These are phyloP conservation scores for Gymnothorax javanicus DNA, from an alignment of 2,797 vertebrate genomes.

Conservation along the genomic window DNA sequence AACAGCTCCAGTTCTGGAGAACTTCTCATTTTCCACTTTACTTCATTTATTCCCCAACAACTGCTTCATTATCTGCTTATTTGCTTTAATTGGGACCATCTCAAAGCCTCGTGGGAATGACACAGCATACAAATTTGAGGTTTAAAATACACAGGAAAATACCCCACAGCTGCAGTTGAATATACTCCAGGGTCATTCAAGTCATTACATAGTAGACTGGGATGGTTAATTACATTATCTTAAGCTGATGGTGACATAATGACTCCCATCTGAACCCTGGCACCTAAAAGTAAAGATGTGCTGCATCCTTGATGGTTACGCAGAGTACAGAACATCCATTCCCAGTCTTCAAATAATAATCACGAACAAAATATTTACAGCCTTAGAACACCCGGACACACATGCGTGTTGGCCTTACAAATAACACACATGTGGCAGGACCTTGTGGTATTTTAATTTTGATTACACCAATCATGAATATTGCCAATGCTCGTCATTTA, in stretches of 20 bases:
- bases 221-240: constrained; percentile 12
- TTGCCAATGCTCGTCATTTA: not conserved
- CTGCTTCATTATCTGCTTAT: not conserved
- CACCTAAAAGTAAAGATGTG: not conserved
- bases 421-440: not conserved
- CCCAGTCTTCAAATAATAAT: not conserved
- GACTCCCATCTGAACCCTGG: constrained; percentile 3
- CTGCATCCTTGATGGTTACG: not conserved
- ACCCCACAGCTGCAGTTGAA: not conserved
- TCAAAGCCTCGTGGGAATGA: not conserved
- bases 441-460: not conserved
- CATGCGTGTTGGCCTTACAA: not conserved
- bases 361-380: not conserved
- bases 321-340: not conserved
- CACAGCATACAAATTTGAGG: not conserved
- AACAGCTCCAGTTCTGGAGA: constrained; percentile 20
- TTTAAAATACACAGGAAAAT: not conserved
- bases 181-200: constrained; percentile 24
- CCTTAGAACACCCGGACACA: not conserved
- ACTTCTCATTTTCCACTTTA: constrained; percentile 3
- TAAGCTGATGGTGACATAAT: not conserved
- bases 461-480: not conserved
- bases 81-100: not conserved
- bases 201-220: constrained; percentile 33
- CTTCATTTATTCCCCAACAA: not conserved